Conservation (phyloP, 1,140 invertebrate genomes). For the Monochamus saltuarius region DNA sequence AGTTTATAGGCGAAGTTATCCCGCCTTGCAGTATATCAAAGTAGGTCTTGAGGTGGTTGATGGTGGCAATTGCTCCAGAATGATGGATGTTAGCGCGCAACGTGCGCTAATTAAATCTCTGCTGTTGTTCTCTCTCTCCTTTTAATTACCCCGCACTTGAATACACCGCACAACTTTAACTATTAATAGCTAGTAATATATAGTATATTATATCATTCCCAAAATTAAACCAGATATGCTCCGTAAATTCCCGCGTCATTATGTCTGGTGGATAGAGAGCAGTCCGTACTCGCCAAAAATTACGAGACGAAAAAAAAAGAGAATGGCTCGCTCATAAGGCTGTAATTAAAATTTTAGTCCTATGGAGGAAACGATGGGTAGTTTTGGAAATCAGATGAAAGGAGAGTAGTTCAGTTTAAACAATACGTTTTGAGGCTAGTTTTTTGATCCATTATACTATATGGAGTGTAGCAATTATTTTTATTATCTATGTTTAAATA, state of each 20-base stretch:
- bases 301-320: not conserved
- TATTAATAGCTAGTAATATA: constrained; percentile 36
- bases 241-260: constrained; percentile 17
- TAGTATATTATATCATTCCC: constrained; percentile 33
- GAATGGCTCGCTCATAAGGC: too few relatives aligned
- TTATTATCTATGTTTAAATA: too few relatives aligned
- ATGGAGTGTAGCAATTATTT: too few relatives aligned
- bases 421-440: too few relatives aligned
- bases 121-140: constrained; percentile 33
- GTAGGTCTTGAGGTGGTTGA: constrained; percentile 23
- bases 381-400: too few relatives aligned
- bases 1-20: too few relatives aligned
- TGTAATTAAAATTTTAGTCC: too few relatives aligned
- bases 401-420: too few relatives aligned
- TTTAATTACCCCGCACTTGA: constrained; percentile 36
- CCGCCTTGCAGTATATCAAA: not conserved
- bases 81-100: constrained; percentile 28
- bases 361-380: too few relatives aligned
- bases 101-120: constrained; percentile 34
- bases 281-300: constrained; percentile 12
- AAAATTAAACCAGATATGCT: constrained; percentile 32
- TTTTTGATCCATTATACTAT: too few relatives aligned
- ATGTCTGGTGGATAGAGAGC: constrained; percentile 1
- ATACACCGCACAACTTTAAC: constrained; percentile 36
- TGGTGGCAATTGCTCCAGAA: constrained; percentile 33